phyloP scores from a whole-genome alignment of 2,113 vertebrate genomes.

The Diglossa brunneiventris region DNA sequence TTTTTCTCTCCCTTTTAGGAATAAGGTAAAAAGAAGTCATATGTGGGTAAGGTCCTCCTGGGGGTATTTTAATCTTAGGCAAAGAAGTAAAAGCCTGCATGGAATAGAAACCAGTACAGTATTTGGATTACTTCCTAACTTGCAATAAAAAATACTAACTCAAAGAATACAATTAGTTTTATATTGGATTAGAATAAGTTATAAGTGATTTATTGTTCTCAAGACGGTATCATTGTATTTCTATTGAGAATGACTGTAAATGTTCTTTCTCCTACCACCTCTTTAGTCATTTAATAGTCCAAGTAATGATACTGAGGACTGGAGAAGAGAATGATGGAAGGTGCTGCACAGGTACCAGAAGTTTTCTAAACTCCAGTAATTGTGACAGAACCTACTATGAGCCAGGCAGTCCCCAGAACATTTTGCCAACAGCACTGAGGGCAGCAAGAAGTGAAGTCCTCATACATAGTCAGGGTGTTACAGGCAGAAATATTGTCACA shows the following conservation, averaged over 20 bases:
- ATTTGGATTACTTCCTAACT: not conserved
- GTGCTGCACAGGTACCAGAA: not conserved
- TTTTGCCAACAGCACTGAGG: not conserved
- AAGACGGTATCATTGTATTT: not conserved
- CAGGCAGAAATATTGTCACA: not conserved
- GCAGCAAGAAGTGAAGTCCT: not conserved
- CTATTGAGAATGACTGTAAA: not conserved
- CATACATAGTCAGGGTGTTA: not conserved
- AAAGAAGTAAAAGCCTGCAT: not conserved
- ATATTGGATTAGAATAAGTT: not conserved
- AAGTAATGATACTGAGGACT: not conserved
- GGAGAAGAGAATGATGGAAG: not conserved
- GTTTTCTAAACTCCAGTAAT: not conserved
- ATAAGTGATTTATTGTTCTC: not conserved
- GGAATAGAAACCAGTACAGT: not conserved
- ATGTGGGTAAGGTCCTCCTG: not conserved
- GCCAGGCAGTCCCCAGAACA: not conserved
- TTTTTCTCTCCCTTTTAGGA: not conserved
- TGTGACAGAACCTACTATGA: not conserved
- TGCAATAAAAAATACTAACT: not conserved
- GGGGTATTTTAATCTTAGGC: not conserved
- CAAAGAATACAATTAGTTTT: not conserved
- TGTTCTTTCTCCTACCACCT: not conserved
- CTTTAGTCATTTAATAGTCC: not conserved
- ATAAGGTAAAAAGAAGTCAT: not conserved